These are phyloP conservation scores for Cotesia glomerata DNA, from an alignment of 1,140 invertebrate species.

Conservation along the genomic window DNA sequence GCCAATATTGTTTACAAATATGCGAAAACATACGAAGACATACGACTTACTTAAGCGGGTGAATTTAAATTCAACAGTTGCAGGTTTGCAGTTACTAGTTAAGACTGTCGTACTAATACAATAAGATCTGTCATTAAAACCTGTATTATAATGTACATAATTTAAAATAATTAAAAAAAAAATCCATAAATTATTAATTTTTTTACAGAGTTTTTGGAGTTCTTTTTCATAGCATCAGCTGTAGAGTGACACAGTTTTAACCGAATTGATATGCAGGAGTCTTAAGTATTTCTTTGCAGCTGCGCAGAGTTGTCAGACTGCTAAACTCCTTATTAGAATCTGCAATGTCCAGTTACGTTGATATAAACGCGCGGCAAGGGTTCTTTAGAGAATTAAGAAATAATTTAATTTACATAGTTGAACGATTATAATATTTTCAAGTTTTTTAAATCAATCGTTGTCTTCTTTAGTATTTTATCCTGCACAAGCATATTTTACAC, in stretches of 20 bases:
- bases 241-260: neutral
- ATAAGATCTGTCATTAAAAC: too few species aligned
- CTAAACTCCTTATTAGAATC: slow-evolving; percentile 48
- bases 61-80: too few species aligned
- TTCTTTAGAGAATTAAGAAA: slow-evolving; percentile 10
- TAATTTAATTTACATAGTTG: neutral
- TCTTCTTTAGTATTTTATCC: too few species aligned
- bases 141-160: neutral
- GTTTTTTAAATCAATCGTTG: too few species aligned
- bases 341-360: slow-evolving; percentile 49
- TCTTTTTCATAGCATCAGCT: neutral
- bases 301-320: slow-evolving; percentile 19
- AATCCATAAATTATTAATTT: too few species aligned
- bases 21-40: too few species aligned
- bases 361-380: slow-evolving; percentile 29
- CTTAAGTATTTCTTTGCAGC: neutral
- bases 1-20: too few species aligned
- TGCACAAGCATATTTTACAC: neutral
- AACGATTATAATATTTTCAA: too few species aligned
- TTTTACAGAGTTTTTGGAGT: neutral
- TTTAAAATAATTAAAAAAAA: neutral
- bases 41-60: too few species aligned
- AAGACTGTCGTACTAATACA: too few species aligned
- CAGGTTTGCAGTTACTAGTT: too few species aligned
- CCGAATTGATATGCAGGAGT: neutral